phyloP scores from a whole-genome alignment of 2,113 vertebrate genomes.

The Callipepla squamata region DNA sequence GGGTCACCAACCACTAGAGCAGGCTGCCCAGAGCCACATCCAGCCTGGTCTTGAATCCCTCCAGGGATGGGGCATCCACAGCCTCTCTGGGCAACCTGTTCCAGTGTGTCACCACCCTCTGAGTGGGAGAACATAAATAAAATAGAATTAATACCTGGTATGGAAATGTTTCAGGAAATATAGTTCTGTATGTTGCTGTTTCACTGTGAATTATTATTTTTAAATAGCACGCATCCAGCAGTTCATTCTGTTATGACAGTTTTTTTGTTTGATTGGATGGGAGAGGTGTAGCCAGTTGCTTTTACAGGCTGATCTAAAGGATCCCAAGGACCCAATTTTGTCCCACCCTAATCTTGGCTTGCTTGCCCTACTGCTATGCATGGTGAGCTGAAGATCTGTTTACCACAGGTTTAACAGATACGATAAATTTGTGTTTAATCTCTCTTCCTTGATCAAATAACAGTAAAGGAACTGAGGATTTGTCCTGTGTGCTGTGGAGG shows the following conservation, averaged over 20 bases:
- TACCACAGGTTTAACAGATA: neutral
- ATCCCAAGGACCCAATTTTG: neutral
- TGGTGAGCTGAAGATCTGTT: neutral
- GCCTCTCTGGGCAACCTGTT: too few species aligned
- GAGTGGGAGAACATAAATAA: too few species aligned
- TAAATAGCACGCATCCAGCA: neutral
- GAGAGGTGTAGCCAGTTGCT: neutral
- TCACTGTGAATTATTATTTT: neutral
- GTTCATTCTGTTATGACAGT: neutral
- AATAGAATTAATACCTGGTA: neutral
- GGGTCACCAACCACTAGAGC: too few species aligned
- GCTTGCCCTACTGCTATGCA: neutral
- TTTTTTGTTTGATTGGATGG: neutral
- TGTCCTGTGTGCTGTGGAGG: neutral
- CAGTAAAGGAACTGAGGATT: neutral
- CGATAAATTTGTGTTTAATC: neutral
- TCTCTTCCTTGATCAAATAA: neutral
- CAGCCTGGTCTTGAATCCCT: too few species aligned
- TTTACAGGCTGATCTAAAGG: neutral
- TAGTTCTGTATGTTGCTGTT: neutral
- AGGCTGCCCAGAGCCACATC: too few species aligned
- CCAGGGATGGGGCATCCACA: too few species aligned
- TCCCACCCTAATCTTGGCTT: neutral
- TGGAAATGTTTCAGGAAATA: neutral
- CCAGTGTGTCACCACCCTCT: too few species aligned